phyloP scores from a whole-genome alignment of 2,797 vertebrate genomes.

The Rhinogobio ventralis region DNA sequence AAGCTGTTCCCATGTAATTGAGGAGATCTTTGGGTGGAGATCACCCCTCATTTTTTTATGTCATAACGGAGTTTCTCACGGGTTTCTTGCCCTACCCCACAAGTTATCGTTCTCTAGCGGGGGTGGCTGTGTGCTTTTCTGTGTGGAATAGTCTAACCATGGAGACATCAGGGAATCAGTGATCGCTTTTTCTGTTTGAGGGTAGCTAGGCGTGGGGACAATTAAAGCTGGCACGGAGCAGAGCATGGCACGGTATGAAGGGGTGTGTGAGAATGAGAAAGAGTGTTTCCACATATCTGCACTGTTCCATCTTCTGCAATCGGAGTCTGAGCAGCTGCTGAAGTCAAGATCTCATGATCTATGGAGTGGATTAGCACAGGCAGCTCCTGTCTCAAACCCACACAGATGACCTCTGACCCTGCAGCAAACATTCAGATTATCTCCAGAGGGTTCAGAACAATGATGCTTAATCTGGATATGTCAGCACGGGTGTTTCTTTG shows the following conservation, averaged over 20 bases:
- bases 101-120: slow-evolving; percentile 23
- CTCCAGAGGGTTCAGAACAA: slow-evolving; percentile 4
- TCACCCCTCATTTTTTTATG: background rate
- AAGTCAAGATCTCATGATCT: slow-evolving; percentile 35
- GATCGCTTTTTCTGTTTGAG: slow-evolving; percentile 19
- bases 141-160: slow-evolving; percentile 1
- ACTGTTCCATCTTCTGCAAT: slow-evolving; percentile 25
- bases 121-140: background rate
- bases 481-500: background rate
- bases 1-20: background rate
- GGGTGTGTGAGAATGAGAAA: slow-evolving; percentile 43
- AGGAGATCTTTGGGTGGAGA: background rate
- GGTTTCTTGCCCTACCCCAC: background rate
- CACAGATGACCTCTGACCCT: slow-evolving; percentile 17
- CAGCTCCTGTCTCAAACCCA: slow-evolving; percentile 16
- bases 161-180: slow-evolving; percentile 22
- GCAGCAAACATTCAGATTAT: background rate
- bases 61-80: slow-evolving; percentile 28
- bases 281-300: slow-evolving; percentile 61
- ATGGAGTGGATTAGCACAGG: slow-evolving; percentile 29
- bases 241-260: slow-evolving; percentile 10
- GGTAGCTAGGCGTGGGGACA: background rate
- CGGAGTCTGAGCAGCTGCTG: slow-evolving; percentile 53
- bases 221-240: background rate
- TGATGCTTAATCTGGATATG: slow-evolving; percentile 12